A percentile compares a stretch with the other conserved stretches of the same genome.
Conservation (phyloP, 2,888 invertebrate genomes). For the Mactromeris polynyma region DNA sequence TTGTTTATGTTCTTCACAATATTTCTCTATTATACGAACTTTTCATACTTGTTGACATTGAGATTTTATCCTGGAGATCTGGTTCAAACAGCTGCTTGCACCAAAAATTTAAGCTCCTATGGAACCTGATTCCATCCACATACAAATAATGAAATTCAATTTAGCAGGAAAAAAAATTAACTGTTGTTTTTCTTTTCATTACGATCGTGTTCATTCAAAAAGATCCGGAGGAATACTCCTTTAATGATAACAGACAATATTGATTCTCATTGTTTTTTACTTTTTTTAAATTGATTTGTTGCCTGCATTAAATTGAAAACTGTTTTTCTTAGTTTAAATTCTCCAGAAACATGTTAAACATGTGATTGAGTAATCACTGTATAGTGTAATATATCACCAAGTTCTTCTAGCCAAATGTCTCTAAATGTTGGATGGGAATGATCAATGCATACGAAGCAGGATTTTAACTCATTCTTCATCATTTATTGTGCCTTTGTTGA, state of each 20-base stretch:
- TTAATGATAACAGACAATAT: background rate
- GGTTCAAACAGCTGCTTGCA: background rate
- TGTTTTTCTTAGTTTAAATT: background rate
- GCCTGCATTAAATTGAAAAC: conserved; percentile 17
- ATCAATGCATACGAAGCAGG: conserved; percentile 18
- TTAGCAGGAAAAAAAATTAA: background rate
- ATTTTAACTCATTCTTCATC: conserved; percentile 28
- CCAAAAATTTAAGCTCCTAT: conserved; percentile 3
- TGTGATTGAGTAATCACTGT: background rate
- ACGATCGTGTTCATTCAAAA: background rate
- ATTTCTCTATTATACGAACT: background rate
- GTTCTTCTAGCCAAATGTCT: background rate
- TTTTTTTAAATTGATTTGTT: conserved; percentile 6
- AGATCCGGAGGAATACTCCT: background rate
- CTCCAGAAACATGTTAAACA: background rate
- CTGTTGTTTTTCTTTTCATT: background rate
- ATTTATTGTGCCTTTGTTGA: conserved; percentile 26
- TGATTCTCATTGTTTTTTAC: conserved; percentile 1
- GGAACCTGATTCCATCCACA: background rate
- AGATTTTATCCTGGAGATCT: background rate
- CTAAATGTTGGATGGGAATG: background rate
- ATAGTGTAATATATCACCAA: background rate
- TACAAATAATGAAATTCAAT: conserved; percentile 9
- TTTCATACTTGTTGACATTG: background rate
- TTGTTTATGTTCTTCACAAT: background rate